Evolutionary conservation across 2,888 invertebrate species (phyloP), one percentile per base, ranked within the genome.

Genomic region (Steinernema scapterisci): DNA sequence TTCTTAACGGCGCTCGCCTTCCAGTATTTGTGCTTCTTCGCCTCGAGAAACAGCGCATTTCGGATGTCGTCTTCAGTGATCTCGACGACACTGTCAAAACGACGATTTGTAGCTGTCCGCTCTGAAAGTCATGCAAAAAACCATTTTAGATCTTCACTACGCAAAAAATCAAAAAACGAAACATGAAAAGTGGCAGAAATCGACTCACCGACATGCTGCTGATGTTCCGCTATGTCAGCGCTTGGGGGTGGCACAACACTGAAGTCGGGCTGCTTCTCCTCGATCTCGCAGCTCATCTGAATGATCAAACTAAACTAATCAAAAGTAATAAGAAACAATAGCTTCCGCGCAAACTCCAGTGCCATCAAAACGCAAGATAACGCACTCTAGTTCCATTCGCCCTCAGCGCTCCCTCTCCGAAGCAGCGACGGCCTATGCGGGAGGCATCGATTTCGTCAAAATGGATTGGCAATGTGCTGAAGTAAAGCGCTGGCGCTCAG

Each of bases 61-160:
- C 85, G 79, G 23, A 86, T 83, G 71, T 87, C 87, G 19, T 78
- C 78, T 73, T 86, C 86, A 11, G 82, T 80, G 48, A 87, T 85
- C 27, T 83, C 82, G 16, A 80, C 78, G 46, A 82, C 79, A 52
- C 83, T 81, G 45, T 81, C 84, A 72, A 84, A 85, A 52, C 79
- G 81, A 19, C 84, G 82, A 70, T 79, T 79, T 7, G 46, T 16
- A 21, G 72, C 72, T 19, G 31, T 54, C 21, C 51, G 48, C n/a
- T 71, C 74, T 72, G 48, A 19, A 72, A 52, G 11, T 23, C 63
- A 27, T 23, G 48, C 23, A 25, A 19, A 38, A 38, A 38, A 6
- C 38, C 38, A 38, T 38, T 38, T 9, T n/a, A n/a, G n/a, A n/a
- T n/a, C 3, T 38, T 70, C 16, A 13, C 7, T 23, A 7, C 3